Evolutionary conservation across 2,113 vertebrate genomes (phyloP).

Genomic region (Pedetes capensis): DNA sequence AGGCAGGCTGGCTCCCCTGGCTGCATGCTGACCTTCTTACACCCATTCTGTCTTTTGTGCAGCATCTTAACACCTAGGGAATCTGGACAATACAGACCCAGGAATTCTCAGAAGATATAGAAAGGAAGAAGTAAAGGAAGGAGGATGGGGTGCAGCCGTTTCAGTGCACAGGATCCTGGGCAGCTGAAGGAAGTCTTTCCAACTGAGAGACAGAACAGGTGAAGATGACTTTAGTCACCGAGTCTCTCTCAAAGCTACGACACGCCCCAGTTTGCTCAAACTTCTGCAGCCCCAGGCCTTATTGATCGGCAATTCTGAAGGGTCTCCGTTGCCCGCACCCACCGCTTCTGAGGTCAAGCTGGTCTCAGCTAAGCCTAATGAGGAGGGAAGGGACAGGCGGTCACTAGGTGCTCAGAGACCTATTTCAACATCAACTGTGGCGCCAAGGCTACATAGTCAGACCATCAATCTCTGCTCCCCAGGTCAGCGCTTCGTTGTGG

Average conservation of each 20-base stretch:
- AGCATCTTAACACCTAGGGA: neutral
- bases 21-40: neutral
- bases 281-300: neutral
- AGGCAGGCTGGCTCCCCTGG: neutral
- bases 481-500: neutral
- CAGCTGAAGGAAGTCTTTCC: neutral
- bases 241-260: neutral
- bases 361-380: neutral
- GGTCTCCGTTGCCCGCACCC: accelerated
- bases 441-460: accelerated
- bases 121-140: neutral
- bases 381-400: neutral
- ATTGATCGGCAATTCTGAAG: neutral
- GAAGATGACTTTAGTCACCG: neutral
- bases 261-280: neutral
- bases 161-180: neutral
- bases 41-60: neutral
- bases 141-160: too few species aligned
- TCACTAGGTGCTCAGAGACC: neutral
- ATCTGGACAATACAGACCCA: neutral
- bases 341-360: neutral
- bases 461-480: neutral
- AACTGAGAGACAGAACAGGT: neutral
- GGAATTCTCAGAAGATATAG: accelerated
- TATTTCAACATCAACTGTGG: neutral